These are phyloP conservation scores for Porites evermanni DNA, from an alignment of 92 coral and sea anemone species.

Conservation along the genomic window DNA sequence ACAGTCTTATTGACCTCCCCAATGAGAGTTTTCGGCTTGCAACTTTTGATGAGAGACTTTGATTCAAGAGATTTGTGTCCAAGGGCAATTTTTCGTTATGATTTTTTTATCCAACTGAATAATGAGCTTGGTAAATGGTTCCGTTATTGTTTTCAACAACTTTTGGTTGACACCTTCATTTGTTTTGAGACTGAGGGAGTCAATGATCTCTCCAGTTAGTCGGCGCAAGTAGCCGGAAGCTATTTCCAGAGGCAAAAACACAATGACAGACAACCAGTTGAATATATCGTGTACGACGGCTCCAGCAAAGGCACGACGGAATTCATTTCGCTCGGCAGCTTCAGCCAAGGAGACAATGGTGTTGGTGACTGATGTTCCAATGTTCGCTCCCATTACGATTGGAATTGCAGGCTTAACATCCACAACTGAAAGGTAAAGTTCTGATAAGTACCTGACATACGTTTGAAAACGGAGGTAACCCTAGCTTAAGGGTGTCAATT, in stretches of 20 bases:
- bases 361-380: constrained; percentile 98
- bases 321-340: constrained; percentile 91
- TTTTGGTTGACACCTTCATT: constrained; percentile 74
- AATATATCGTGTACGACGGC: constrained; percentile 97
- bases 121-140: constrained; percentile 86
- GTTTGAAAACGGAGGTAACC: too few species aligned
- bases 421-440: constrained; percentile 68
- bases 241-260: constrained; percentile 89
- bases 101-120: constrained; percentile 86
- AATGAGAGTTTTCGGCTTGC: constrained; percentile 47
- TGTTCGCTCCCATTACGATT: constrained; percentile 98
- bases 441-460: too few species aligned
- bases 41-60: constrained; percentile 73
- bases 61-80: constrained; percentile 56
- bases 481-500: too few species aligned
- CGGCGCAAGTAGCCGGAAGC: constrained; percentile 70
- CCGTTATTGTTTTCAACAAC: constrained; percentile 79
- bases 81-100: constrained; percentile 77
- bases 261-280: constrained; percentile 93
- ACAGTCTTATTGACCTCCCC: constrained; percentile 31
- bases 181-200: constrained; percentile 48
- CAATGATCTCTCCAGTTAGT: constrained; percentile 69
- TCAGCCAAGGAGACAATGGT: constrained; percentile 97
- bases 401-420: constrained; percentile 94
- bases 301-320: constrained; percentile 98